Conservation (phyloP, 2,888 invertebrate genomes). For the Rhaphigaster nebulosa region DNA sequence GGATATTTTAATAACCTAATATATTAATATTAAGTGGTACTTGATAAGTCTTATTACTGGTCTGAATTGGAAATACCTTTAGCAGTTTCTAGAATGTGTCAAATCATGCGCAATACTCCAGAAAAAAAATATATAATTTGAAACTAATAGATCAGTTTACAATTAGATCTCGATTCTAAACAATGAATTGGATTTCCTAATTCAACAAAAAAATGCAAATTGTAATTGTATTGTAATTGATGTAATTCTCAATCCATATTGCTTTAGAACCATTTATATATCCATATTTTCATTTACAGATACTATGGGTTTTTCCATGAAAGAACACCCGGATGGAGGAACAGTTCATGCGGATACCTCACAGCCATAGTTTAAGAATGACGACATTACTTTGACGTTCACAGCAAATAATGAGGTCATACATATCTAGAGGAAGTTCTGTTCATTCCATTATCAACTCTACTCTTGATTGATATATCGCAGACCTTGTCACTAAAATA, state of each 20-base stretch:
- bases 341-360: background rate
- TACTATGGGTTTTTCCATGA: background rate
- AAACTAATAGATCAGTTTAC: too few relatives aligned
- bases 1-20: too few relatives aligned
- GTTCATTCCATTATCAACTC: background rate
- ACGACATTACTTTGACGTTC: background rate
- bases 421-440: background rate
- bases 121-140: too few relatives aligned
- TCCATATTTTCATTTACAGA: background rate
- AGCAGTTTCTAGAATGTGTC: background rate
- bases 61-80: background rate
- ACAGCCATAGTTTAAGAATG: background rate
- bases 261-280: background rate
- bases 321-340: background rate
- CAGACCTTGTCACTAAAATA: background rate
- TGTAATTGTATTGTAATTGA: too few relatives aligned
- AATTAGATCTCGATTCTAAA: background rate
- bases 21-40: too few relatives aligned
- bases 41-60: background rate
- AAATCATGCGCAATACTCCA: too few relatives aligned
- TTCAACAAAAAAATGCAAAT: too few relatives aligned
- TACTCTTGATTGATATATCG: background rate
- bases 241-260: too few relatives aligned
- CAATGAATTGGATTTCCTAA: background rate
- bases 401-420: background rate